These are phyloP conservation scores for Urocitellus parryii DNA, from an alignment of 2,113 vertebrate genomes.

Conservation along the genomic window DNA sequence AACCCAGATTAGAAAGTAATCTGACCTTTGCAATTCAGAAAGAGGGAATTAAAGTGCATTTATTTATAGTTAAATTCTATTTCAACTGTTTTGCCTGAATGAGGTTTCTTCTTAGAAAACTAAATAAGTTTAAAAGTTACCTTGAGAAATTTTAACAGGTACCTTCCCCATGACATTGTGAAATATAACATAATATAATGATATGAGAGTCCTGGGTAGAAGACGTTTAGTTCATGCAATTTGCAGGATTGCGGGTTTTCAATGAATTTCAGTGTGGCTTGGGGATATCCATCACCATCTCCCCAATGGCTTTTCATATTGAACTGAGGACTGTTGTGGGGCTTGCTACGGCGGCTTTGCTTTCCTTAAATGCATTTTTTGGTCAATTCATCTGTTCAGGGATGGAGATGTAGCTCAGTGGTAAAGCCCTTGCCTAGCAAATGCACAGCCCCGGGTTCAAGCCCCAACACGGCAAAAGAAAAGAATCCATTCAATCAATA, in stretches of 20 bases:
- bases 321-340: background rate
- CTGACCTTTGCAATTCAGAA: constrained; percentile 72
- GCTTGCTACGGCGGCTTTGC: background rate
- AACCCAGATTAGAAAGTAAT: constrained; percentile 60
- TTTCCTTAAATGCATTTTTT: background rate
- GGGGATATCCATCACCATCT: background rate
- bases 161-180: background rate
- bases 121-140: constrained; percentile 49
- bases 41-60: background rate
- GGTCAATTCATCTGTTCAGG: background rate
- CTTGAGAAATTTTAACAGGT: background rate
- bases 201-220: rapidly evolving
- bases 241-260: background rate
- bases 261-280: background rate
- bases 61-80: constrained; percentile 42
- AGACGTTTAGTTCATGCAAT: background rate
- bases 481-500: background rate
- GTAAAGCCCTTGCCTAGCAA: background rate
- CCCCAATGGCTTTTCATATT: background rate
- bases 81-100: background rate
- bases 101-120: background rate
- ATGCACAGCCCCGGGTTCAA: background rate
- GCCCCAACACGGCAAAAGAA: background rate
- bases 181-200: background rate
- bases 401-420: background rate